Base-by-base conservation (phyloP, 2,888 invertebrate genomes). In the Thelaira solivaga region DNA sequence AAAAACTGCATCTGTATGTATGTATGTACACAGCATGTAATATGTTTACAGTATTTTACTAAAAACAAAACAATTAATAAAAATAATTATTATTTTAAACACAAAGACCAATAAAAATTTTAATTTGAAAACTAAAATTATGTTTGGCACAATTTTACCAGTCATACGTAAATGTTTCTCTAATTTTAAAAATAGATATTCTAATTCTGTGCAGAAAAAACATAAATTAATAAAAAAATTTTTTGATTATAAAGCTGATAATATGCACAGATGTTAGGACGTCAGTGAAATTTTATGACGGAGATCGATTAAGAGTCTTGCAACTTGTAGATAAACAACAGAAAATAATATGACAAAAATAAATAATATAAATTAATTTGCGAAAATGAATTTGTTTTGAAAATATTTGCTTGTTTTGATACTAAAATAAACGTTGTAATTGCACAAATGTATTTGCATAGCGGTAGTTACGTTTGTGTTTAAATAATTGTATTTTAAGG, bases 251-350 rank as follows among this genome's bases (percentile, higher is more conserved):
- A 13, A 11, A 2, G 2, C 61, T 34, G 24, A 45, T 61, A 61
- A 43, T 49, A 43, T 45, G 45, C 55, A 41, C 18, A 34, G 24
- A 51, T 55, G 11, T 55, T 45, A 31, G 22, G 72, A 64, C 64
- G 62, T 64, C 72, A 72, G 39, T 39, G 29, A 64, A 72, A 64
- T 55, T 36, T 64, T 20, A 39, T 57, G 64, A 72, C 64, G 64
- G 45, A 64, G 64, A 62, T 45, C 29, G 13, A 39, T 72, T 45
- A 55, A 55, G 39, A 47, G 31, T 22, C 29, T 20, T 26, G 39
- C 68, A 47, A 47, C 16, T 53, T 22, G 29, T 43, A 53, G 65
- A 31, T 22, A 34, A 67, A 31, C 18, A 22, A 13, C 20, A 59
- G 7, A 6, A 47, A 13, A 36, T 36, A 43, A 13, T 22, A 45